phyloP scores from a whole-genome alignment of 2,888 invertebrate genomes.

The Dynastes grantii region DNA sequence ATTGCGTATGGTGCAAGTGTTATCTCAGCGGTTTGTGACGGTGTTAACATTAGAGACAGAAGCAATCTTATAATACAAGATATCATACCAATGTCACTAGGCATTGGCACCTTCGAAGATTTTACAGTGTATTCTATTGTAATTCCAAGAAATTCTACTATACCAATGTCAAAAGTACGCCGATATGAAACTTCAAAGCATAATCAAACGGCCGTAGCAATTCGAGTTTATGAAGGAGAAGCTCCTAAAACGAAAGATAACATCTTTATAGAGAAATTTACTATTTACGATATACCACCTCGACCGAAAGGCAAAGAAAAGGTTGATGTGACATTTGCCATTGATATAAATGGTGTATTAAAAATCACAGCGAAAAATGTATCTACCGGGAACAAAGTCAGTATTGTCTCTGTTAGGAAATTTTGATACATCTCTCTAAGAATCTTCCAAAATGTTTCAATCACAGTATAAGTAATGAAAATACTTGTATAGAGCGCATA shows the following conservation, averaged over 20 bases:
- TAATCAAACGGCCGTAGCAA: conserved; percentile 48
- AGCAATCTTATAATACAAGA: conserved; percentile 53
- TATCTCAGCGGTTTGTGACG: conserved; percentile 56
- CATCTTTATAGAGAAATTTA: conserved; percentile 18
- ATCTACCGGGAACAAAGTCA: not conserved
- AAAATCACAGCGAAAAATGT: conserved; percentile 8
- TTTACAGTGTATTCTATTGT: conserved; percentile 55
- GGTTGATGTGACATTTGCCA: conserved; percentile 29
- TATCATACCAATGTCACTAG: conserved; percentile 58
- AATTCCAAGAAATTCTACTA: conserved; percentile 57
- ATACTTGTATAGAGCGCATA: too few species aligned
- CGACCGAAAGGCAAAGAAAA: not conserved
- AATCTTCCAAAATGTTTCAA: too few species aligned
- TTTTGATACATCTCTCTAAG: not conserved
- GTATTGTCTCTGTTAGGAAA: not conserved
- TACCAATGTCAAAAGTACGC: conserved; percentile 50
- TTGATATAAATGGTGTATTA: conserved; percentile 28
- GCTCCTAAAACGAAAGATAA: not conserved
- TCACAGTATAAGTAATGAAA: too few species aligned
- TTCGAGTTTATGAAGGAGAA: conserved; percentile 45
- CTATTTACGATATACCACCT: not conserved
- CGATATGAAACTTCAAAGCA: conserved; percentile 50
- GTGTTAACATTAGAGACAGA: conserved; percentile 50
- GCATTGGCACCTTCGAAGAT: not conserved
- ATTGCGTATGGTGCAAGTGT: conserved; percentile 61